Conservation (phyloP, 2,888 invertebrate genomes). For the Muscina levida region DNA sequence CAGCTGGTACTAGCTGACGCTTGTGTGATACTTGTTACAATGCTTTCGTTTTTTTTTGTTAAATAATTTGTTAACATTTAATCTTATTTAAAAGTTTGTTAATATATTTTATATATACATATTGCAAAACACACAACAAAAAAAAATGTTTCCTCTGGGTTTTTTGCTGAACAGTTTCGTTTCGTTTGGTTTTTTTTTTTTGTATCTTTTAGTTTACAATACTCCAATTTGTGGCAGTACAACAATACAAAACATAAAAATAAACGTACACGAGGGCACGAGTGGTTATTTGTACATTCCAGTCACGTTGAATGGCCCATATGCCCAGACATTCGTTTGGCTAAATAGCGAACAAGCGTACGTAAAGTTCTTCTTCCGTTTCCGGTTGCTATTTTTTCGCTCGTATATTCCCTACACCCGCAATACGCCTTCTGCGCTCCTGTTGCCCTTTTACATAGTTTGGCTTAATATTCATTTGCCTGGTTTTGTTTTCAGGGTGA, state of each 20-base stretch:
- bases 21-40: not conserved
- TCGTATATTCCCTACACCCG: not conserved
- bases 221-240: constrained; percentile 44
- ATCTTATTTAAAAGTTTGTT: constrained; percentile 41
- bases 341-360: constrained; percentile 43
- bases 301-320: constrained; percentile 62
- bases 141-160: no score
- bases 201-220: constrained; percentile 43
- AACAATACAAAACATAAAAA: not conserved
- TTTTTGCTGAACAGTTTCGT: constrained; percentile 27
- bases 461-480: constrained; percentile 36
- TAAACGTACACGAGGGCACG: not conserved
- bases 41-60: not conserved
- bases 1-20: not conserved
- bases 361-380: constrained; percentile 60
- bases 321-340: constrained; percentile 62
- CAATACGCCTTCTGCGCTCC: no score
- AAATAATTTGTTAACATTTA: constrained; percentile 42
- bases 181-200: not conserved
- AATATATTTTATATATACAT: not conserved
- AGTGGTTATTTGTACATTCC: constrained; percentile 41
- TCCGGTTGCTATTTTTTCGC: constrained; percentile 44
- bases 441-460: constrained; percentile 45
- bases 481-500: constrained; percentile 38
- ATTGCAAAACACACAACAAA: not conserved